Evolutionary conservation across 1,140 invertebrate genomes (phyloP).

Genomic region (Carcinoscorpius rotundicauda): DNA sequence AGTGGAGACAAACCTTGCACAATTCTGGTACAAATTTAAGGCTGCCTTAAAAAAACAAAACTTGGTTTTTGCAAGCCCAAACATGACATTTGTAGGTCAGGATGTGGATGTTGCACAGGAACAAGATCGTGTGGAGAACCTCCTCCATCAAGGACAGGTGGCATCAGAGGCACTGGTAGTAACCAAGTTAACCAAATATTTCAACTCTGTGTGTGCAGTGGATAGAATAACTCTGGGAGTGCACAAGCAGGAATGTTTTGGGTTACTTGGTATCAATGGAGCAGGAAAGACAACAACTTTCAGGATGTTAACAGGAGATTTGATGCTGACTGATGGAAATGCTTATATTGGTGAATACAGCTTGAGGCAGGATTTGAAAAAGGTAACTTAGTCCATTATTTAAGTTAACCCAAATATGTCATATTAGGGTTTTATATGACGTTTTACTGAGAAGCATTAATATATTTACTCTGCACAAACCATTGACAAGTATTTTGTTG

Average conservation of each 20-base stretch:
- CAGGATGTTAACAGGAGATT: constrained; percentile 32
- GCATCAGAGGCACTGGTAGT: constrained; percentile 19
- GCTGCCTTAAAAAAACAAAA: background rate
- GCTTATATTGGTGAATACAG: constrained; percentile 19
- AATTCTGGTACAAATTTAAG: background rate
- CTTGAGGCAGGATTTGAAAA: constrained; percentile 41
- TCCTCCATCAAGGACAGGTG: background rate
- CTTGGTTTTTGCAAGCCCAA: too few species aligned
- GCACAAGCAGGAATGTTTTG: constrained; percentile 38
- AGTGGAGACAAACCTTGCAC: constrained; percentile 8
- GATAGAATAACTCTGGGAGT: constrained; percentile 23
- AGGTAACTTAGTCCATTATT: too few species aligned
- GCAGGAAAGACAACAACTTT: constrained; percentile 35
- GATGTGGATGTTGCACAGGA: constrained; percentile 6
- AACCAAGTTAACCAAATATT: constrained; percentile 20
- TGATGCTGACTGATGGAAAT: constrained; percentile 28
- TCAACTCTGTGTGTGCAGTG: constrained; percentile 20
- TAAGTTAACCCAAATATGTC: too few species aligned
- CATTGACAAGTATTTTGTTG: too few species aligned
- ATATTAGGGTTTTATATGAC: too few species aligned
- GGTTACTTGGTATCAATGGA: constrained; percentile 36
- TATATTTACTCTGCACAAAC: too few species aligned
- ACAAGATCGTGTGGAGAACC: background rate
- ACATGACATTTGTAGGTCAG: too few species aligned
- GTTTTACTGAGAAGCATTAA: too few species aligned